Evolutionary conservation across 2,797 vertebrate species (phyloP).

Genomic region (Euthynnus affinis): DNA sequence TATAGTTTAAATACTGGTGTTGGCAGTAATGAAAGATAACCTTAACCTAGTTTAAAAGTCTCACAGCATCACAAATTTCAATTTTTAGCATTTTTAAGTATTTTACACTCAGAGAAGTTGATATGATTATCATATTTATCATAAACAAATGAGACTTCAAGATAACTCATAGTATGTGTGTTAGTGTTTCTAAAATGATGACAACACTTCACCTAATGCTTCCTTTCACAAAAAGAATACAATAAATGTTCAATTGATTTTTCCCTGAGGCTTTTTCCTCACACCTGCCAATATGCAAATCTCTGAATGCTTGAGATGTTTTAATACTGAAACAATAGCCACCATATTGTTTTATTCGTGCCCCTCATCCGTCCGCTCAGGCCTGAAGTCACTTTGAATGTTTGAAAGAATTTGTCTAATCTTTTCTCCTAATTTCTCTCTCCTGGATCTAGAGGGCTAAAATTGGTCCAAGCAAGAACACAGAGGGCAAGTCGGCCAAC

Average conservation of each 20-base stretch:
- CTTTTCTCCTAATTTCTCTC: background rate
- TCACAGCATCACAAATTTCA: too few relatives aligned
- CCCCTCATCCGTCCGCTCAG: background rate
- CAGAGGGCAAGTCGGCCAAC: conserved; percentile 89
- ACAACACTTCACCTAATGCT: conserved; percentile 4
- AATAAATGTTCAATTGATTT: conserved; percentile 1
- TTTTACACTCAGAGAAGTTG: too few relatives aligned
- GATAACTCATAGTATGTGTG: too few relatives aligned
- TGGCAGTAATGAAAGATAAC: background rate
- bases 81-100: too few relatives aligned
- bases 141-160: background rate
- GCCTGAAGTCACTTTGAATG: background rate
- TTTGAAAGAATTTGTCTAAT: conserved; percentile 22
- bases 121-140: background rate
- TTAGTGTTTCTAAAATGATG: background rate
- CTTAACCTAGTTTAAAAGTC: too few relatives aligned
- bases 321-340: background rate
- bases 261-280: conserved; percentile 7
- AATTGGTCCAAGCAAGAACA: conserved; percentile 90
- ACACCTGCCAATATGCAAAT: background rate
- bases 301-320: background rate
- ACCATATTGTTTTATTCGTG: too few relatives aligned
- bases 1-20: background rate
- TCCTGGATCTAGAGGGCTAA: conserved; percentile 90
- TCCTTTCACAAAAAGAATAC: too few relatives aligned